These are phyloP conservation scores for Pelagia noctiluca DNA, from an alignment of 30 jellyfish, hydroid and myxozoan genomes.

Conservation along the genomic window DNA sequence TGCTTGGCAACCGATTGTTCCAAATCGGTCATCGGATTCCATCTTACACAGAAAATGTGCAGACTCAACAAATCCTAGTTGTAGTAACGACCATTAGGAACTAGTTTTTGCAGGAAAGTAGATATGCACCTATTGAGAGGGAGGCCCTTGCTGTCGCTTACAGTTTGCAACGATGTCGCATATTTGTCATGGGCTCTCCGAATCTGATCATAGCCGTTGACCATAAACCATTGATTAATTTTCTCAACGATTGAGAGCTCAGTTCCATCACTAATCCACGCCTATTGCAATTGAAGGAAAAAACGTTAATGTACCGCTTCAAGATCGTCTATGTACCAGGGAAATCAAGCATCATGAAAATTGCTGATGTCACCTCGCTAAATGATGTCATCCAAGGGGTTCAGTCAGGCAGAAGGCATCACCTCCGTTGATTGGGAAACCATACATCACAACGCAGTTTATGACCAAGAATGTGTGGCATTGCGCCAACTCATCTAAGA, in stretches of 20 bases:
- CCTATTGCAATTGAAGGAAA: conserved; percentile 37
- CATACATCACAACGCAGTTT: not conserved
- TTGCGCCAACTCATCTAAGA: not conserved
- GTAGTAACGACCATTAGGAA: conserved; percentile 69
- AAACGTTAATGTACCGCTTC: conserved; percentile 51
- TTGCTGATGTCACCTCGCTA: not conserved
- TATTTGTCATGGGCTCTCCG: conserved; percentile 47
- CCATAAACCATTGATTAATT: conserved; percentile 63
- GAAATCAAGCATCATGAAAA: not conserved
- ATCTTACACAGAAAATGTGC: conserved; percentile 41
- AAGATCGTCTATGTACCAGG: conserved; percentile 56
- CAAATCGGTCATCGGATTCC: conserved; percentile 71
- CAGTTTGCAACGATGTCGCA: conserved; percentile 39
- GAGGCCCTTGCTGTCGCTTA: conserved; percentile 62
- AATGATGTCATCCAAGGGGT: not conserved
- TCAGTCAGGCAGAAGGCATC: not conserved
- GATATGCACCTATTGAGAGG: conserved; percentile 78
- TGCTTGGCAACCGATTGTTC: too few relatives aligned
- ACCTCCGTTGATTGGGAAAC: not conserved
- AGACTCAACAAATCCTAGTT: conserved; percentile 19
- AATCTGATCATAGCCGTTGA: conserved; percentile 53
- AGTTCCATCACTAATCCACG: conserved; percentile 54
- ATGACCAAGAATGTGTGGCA: not conserved
- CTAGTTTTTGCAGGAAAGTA: conserved; percentile 67
- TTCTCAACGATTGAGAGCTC: conserved; percentile 54